Percentiles rank a stretch among this genome's conserved stretches.
Conservation (phyloP, 1,140 invertebrate species). For the Vanessa tameamea region DNA sequence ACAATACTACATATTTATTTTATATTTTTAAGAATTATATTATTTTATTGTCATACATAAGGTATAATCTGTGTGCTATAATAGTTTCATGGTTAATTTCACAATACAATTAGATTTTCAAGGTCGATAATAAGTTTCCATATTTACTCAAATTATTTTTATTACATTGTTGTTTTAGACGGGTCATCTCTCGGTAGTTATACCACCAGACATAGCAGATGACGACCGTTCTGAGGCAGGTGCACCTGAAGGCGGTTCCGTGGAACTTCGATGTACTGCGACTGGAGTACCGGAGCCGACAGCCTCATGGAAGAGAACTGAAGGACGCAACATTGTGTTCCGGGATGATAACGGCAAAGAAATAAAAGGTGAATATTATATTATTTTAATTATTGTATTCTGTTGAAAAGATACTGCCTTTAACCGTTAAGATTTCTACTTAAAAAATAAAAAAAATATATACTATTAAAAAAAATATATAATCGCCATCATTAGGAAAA, state of each 20-base stretch:
- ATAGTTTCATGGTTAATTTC: too few relatives aligned
- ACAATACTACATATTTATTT: too few relatives aligned
- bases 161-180: conserved; percentile 82
- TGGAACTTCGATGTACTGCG: conserved; percentile 88
- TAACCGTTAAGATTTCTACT: too few relatives aligned
- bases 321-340: conserved; percentile 86
- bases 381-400: conserved; percentile 5
- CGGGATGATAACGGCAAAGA: conserved; percentile 84
- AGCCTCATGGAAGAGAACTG: conserved; percentile 89
- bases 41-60: too few relatives aligned
- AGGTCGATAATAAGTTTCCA: too few relatives aligned
- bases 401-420: not conserved
- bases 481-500: too few relatives aligned
- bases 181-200: conserved; percentile 90
- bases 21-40: too few relatives aligned
- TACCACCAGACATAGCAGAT: conserved; percentile 91
- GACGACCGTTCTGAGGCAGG: conserved; percentile 81
- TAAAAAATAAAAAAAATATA: too few relatives aligned
- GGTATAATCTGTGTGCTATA: too few relatives aligned
- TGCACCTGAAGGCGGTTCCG: conserved; percentile 86
- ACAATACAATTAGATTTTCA: too few relatives aligned
- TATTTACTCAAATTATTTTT: not conserved
- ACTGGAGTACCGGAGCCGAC: conserved; percentile 90
- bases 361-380: conserved; percentile 82
- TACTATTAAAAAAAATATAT: too few relatives aligned